Conservation (phyloP, 2,888 invertebrate species). For the Andrena hattorfiana region DNA sequence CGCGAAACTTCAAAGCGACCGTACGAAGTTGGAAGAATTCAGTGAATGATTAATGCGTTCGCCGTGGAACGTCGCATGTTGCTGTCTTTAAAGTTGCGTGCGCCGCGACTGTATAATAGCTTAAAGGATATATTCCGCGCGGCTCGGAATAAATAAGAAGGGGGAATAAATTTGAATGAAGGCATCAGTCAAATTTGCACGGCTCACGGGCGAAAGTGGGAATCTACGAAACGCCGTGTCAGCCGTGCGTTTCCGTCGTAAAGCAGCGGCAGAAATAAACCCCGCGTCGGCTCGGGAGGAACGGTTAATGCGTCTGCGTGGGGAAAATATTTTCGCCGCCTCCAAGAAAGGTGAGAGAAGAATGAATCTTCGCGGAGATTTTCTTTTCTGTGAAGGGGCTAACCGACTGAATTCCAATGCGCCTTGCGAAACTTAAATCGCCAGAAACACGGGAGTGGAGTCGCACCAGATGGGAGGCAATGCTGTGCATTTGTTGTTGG, state of each 20-base stretch:
- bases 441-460: background rate
- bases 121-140: slow-evolving; percentile 17
- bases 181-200: slow-evolving; percentile 24
- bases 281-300: background rate
- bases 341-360: slow-evolving; percentile 5
- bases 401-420: slow-evolving; percentile 21
- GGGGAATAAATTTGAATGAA: slow-evolving; percentile 32
- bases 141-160: slow-evolving; percentile 27
- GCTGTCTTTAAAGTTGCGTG: slow-evolving; percentile 35
- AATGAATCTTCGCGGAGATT: slow-evolving; percentile 28
- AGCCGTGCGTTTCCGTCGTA: background rate
- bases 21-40: slow-evolving; percentile 11
- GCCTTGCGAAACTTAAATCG: slow-evolving; percentile 11
- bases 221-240: background rate
- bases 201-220: background rate
- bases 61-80: slow-evolving; percentile 8
- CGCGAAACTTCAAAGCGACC: background rate
- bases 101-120: slow-evolving; percentile 2
- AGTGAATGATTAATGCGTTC: slow-evolving; percentile 35
- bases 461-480: slow-evolving; percentile 6
- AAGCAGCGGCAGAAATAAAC: background rate
- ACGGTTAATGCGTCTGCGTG: slow-evolving; percentile 23
- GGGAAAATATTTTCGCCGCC: slow-evolving; percentile 5
- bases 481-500: slow-evolving; percentile 2
- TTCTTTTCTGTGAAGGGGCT: background rate